These are phyloP conservation scores for Bombyx huttoni DNA, from an alignment of 2,888 invertebrate species.

Conservation along the genomic window DNA sequence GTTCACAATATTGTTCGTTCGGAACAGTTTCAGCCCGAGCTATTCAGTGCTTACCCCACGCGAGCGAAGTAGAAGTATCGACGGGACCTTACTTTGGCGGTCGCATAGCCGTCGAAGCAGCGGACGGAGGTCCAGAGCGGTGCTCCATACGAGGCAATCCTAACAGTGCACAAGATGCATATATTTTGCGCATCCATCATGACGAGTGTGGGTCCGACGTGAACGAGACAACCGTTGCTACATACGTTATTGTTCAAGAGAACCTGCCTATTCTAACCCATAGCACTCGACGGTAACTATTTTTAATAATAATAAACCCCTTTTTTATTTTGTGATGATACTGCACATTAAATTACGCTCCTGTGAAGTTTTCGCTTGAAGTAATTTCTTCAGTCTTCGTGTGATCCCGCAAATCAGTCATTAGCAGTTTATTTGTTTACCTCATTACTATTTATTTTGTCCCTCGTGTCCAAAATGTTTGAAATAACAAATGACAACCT, in stretches of 20 bases:
- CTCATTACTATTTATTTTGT: too few species aligned
- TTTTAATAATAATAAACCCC: too few species aligned
- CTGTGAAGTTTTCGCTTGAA: too few species aligned
- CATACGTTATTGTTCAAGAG: conserved; percentile 87
- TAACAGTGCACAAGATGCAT: conserved; percentile 79
- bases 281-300: conserved; percentile 76
- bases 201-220: conserved; percentile 81
- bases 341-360: too few species aligned
- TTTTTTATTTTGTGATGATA: too few species aligned
- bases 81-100: conserved; percentile 88
- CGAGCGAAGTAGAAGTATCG: conserved; percentile 86
- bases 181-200: conserved; percentile 82
- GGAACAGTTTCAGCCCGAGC: conserved; percentile 82
- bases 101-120: conserved; percentile 81
- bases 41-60: conserved; percentile 83
- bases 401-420: too few species aligned
- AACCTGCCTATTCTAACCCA: conserved; percentile 87
- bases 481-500: too few species aligned
- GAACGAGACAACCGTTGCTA: conserved; percentile 84
- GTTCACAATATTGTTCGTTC: too few species aligned
- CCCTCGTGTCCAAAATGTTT: too few species aligned
- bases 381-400: too few species aligned
- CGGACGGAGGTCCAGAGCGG: conserved; percentile 77
- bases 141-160: conserved; percentile 84
- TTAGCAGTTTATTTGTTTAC: too few species aligned